Evolutionary conservation across 1,140 invertebrate species (phyloP), one percentile per base, ranked within the genome.

Genomic region (Micrasema longulum): DNA sequence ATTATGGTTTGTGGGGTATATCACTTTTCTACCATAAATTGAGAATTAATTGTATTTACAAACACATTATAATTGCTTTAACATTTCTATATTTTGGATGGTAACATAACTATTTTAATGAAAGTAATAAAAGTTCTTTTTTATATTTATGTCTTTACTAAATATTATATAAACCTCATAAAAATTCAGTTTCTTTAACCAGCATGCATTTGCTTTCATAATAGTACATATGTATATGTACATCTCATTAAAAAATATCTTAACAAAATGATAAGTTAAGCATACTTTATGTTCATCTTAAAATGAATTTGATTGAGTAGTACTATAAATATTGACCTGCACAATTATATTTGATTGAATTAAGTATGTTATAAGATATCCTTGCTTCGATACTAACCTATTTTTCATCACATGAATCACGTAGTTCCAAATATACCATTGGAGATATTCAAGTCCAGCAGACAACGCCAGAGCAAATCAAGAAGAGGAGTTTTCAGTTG

Each of bases 371-470:
- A 7, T 31, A 31, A 4, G 7, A 4, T 31, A 31, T 31, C 2
- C 2, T 2, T 7, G 26, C 26, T 36, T 64, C 26, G 43, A 50
- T 71, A 74, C 72, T 74, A 74, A 74, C 72, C n/a, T 35, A 38
- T 63, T 45, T 74, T 74, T 74, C 63, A 52, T 73, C 64, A 52
- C 57, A 50, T 75, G 69, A 66, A 70, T 62, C 22, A 60, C 35
- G 55, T 71, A 85, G 84, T 85, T 84, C 84, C 83, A 81, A 85
- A 85, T 85, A 85, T 85, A 77, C 84, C 84, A 74, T 82, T 85
- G 84, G 84, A 84, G 82, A 80, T 84, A 81, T 81, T 84, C 82
- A 83, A 85, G 83, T 84, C 84, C 60, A 82, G 83, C 79, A 78
- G 83, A 79, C 83, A 83, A 78, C 82, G 82, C 79, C 83, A 85